Evolutionary conservation across 2,113 vertebrate genomes (phyloP).

Genomic region (Indicator maculatus): DNA sequence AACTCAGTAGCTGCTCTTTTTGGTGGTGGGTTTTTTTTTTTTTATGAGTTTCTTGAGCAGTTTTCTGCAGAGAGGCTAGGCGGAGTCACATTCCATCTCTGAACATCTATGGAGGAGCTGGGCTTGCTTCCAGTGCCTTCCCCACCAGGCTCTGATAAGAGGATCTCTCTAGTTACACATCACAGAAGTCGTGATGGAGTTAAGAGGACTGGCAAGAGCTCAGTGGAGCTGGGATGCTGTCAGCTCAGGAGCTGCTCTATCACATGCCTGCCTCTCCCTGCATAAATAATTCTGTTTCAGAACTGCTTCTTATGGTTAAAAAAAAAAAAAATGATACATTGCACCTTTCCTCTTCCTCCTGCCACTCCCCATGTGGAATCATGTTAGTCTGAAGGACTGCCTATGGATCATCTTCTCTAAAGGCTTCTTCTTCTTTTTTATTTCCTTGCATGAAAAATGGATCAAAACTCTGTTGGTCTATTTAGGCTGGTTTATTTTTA

Average conservation of each 20-base stretch:
- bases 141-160: background rate
- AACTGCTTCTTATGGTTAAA: background rate
- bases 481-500: conserved; percentile 20
- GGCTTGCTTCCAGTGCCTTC: background rate
- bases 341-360: background rate
- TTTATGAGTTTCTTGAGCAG: background rate
- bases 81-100: background rate
- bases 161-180: background rate
- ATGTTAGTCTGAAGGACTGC: background rate
- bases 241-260: conserved; percentile 6
- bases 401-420: background rate
- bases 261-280: background rate
- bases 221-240: background rate
- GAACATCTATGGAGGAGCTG: background rate
- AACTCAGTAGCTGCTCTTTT: background rate
- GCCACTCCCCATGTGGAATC: background rate
- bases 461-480: conserved; percentile 26
- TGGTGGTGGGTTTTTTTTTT: too few species aligned
- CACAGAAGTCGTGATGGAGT: background rate
- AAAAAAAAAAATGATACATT: background rate
- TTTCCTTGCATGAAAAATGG: conserved; percentile 12
- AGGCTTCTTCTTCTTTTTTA: background rate
- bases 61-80: background rate
- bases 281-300: conserved; percentile 30
- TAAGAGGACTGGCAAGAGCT: background rate